Evolutionary conservation across 53 echinoderm and acorn worm genomes (phyloP).

Genomic region (Astropecten irregularis): DNA sequence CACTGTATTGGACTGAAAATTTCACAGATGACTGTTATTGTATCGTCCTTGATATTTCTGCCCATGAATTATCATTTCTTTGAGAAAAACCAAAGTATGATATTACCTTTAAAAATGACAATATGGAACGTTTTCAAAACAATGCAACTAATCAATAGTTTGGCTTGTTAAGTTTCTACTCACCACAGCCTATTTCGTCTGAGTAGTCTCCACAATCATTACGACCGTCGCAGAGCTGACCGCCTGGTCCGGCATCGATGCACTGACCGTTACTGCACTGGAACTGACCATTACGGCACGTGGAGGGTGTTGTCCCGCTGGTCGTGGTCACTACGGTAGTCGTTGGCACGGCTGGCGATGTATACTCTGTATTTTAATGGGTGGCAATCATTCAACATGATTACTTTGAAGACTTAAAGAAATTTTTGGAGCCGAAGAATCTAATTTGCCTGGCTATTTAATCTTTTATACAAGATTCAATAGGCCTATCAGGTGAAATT

Average conservation of each 20-base stretch:
- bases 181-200: conserved; percentile 88
- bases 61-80: too few relatives aligned
- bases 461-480: too few relatives aligned
- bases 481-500: too few relatives aligned
- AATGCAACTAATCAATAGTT: too few relatives aligned
- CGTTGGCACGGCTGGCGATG: neutral
- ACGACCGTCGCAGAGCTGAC: conserved; percentile 76
- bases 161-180: too few relatives aligned
- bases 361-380: conserved; percentile 1
- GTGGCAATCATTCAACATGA: too few relatives aligned
- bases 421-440: neutral
- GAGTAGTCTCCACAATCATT: conserved; percentile 81
- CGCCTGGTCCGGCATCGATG: conserved; percentile 59
- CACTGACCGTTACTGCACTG: conserved; percentile 79
- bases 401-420: neutral
- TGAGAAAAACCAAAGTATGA: too few relatives aligned
- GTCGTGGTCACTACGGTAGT: conserved; percentile 46
- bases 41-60: too few relatives aligned
- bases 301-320: conserved; percentile 58
- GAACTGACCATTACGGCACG: conserved; percentile 72
- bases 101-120: too few relatives aligned
- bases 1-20: too few relatives aligned
- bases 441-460: neutral
- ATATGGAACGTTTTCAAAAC: too few relatives aligned
- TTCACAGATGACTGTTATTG: too few relatives aligned